Evolutionary conservation across 2,797 vertebrate species (phyloP).

Genomic region (Notamacropus eugenii): DNA sequence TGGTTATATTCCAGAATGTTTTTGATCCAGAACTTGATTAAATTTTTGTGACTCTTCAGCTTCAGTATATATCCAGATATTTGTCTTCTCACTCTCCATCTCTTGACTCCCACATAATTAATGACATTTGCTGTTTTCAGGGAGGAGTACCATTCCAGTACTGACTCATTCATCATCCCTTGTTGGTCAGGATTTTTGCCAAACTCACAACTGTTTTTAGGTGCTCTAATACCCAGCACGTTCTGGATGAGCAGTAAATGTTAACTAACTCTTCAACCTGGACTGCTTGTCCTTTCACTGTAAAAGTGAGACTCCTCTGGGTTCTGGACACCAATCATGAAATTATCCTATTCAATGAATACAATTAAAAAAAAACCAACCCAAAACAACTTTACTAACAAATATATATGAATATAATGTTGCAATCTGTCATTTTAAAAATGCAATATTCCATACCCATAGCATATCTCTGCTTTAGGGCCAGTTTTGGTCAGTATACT

Average conservation of each 20-base stretch:
- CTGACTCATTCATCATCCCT: neutral
- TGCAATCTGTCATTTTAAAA: neutral
- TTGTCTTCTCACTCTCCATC: neutral
- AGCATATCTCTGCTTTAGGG: neutral
- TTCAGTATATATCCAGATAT: constrained; percentile 63
- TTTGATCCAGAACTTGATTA: constrained; percentile 70
- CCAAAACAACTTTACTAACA: neutral
- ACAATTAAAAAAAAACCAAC: neutral
- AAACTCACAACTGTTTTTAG: constrained; percentile 32
- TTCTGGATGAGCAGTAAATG: neutral
- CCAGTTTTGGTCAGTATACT: neutral
- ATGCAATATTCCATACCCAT: neutral
- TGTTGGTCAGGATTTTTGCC: neutral
- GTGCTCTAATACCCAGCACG: neutral
- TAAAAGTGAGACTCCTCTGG: constrained; percentile 8
- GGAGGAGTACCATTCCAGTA: neutral
- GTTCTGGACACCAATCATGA: neutral
- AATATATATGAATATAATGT: neutral
- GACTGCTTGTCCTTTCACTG: neutral
- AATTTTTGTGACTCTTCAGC: constrained; percentile 69
- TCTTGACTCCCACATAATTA: constrained; percentile 42
- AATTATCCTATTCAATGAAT: neutral
- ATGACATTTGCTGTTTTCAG: constrained; percentile 34
- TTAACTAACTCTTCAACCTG: constrained; percentile 9
- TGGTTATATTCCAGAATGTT: constrained; percentile 48